These are phyloP conservation scores for Pavo muticus DNA, from an alignment of 2,113 vertebrate species.

Conservation along the genomic window DNA sequence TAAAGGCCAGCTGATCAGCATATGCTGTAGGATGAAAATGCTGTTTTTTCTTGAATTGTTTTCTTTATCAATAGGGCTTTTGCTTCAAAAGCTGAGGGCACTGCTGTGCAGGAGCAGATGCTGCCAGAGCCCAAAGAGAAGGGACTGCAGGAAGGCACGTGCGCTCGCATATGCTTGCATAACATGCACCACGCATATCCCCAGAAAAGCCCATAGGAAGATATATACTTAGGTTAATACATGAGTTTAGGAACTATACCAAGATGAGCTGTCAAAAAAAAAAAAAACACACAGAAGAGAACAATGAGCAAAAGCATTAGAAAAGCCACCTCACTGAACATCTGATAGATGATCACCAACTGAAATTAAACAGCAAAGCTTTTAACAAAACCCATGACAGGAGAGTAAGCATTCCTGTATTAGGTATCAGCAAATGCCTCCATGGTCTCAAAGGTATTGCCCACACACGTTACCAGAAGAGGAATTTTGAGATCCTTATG, in stretches of 20 bases:
- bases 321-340: background rate
- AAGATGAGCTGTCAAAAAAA: background rate
- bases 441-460: background rate
- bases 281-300: background rate
- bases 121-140: background rate
- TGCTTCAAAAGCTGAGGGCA: background rate
- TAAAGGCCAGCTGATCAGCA: background rate
- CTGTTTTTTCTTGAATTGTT: background rate
- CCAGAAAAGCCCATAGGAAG: slow-evolving; percentile 13
- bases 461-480: background rate
- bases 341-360: background rate
- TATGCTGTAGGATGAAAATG: background rate
- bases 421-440: background rate
- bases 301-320: background rate
- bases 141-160: background rate
- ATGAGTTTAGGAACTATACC: background rate
- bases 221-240: background rate
- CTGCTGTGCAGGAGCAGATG: background rate
- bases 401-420: background rate
- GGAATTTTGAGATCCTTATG: background rate
- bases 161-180: background rate
- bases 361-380: background rate
- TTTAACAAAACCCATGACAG: background rate
- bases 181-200: background rate
- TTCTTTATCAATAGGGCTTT: background rate